These are phyloP conservation scores for Aleadryas rufinucha DNA, from an alignment of 2,113 vertebrate genomes.

Conservation along the genomic window DNA sequence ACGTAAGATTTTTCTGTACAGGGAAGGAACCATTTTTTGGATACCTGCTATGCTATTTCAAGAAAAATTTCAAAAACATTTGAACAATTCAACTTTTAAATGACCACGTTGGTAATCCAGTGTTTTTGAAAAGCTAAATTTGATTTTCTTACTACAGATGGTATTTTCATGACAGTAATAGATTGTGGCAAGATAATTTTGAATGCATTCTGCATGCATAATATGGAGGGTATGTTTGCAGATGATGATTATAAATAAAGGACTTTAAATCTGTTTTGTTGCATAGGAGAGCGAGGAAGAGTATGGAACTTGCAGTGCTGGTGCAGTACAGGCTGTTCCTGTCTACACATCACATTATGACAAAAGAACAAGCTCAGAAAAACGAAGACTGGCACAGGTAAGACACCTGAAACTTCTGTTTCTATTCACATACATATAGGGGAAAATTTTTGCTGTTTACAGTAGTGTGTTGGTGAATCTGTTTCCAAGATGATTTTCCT, in stretches of 20 bases:
- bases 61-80: neutral
- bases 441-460: neutral
- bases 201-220: conserved; percentile 47
- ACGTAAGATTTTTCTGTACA: neutral
- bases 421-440: neutral
- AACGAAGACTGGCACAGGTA: conserved; percentile 69
- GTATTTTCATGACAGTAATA: conserved; percentile 57
- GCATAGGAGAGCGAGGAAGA: conserved; percentile 73
- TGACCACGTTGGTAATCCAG: neutral
- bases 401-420: neutral
- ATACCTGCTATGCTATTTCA: neutral
- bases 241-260: conserved; percentile 21
- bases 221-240: neutral
- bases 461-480: neutral
- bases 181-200: conserved; percentile 41
- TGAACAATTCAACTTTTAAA: neutral
- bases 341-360: conserved; percentile 35
- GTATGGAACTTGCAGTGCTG: conserved; percentile 43
- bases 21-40: neutral
- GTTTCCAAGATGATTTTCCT: neutral
- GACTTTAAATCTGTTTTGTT: conserved; percentile 12
- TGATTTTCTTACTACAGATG: conserved; percentile 38
- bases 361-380: conserved; percentile 48
- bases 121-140: neutral
- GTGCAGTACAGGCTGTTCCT: conserved; percentile 42